Evolutionary conservation across 2,888 invertebrate species (phyloP).

Genomic region (Ecdyonurus torrentis): DNA sequence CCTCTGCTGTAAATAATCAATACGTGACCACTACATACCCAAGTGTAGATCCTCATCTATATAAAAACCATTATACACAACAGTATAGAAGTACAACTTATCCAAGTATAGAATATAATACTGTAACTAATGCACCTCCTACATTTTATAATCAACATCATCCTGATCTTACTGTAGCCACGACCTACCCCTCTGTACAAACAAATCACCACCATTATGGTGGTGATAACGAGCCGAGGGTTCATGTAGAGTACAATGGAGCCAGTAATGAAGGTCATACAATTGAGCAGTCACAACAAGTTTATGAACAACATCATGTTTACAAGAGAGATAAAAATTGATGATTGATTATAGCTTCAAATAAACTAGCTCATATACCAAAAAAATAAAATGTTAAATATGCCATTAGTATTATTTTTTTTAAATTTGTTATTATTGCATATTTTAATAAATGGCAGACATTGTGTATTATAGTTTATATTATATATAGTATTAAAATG

Average conservation of each 20-base stretch:
- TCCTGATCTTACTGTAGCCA: neutral
- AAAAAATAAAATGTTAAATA: no score
- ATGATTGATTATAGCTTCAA: neutral
- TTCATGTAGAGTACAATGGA: neutral
- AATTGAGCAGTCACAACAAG: neutral
- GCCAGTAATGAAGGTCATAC: neutral
- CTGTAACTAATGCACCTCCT: neutral
- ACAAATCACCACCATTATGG: neutral
- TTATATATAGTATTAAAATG: no score
- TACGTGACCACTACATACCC: neutral
- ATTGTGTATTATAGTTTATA: no score
- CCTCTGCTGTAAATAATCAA: neutral
- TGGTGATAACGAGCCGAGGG: no score
- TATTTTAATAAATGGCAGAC: no score
- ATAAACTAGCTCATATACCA: neutral
- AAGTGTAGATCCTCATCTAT: no score
- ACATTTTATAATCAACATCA: neutral
- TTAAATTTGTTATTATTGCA: no score
- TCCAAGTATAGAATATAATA: neutral
- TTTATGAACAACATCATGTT: neutral
- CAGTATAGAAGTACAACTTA: neutral
- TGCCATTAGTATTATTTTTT: no score
- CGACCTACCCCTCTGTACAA: neutral
- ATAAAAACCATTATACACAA: no score
- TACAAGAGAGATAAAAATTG: neutral